phyloP scores from a whole-genome alignment of 2,797 vertebrate genomes.

The Spea hammondii region DNA sequence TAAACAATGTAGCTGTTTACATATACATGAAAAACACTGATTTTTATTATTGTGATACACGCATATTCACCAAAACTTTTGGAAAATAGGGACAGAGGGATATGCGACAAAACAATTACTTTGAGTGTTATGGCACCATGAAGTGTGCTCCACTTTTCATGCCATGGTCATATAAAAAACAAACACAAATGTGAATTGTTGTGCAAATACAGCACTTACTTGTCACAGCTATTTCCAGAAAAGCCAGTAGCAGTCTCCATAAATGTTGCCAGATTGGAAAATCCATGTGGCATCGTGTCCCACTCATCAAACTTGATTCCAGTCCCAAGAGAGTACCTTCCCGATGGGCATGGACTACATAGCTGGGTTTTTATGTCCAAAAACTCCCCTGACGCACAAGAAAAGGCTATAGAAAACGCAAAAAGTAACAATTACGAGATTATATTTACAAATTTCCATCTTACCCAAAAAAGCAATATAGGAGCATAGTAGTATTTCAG shows the following conservation, averaged over 20 bases:
- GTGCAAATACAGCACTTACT: conserved; percentile 67
- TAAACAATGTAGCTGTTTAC: no score
- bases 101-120: no score
- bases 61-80: no score
- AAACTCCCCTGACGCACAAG: conserved; percentile 89
- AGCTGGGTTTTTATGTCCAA: conserved; percentile 94
- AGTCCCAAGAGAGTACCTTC: conserved; percentile 93
- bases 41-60: no score
- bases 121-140: no score
- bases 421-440: neutral
- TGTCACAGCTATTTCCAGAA: conserved; percentile 68
- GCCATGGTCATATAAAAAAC: no score
- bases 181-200: neutral
- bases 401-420: conserved; percentile 78
- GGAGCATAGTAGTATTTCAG: neutral
- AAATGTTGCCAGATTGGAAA: conserved; percentile 85
- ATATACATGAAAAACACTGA: no score
- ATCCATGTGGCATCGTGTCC: conserved; percentile 88
- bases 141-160: no score
- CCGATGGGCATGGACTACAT: conserved; percentile 88
- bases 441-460: no score
- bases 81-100: no score
- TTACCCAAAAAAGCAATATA: neutral
- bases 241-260: conserved; percentile 73
- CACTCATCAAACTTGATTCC: conserved; percentile 95